Conservation (phyloP, 2,888 invertebrate species). For the Drosophila robusta region DNA sequence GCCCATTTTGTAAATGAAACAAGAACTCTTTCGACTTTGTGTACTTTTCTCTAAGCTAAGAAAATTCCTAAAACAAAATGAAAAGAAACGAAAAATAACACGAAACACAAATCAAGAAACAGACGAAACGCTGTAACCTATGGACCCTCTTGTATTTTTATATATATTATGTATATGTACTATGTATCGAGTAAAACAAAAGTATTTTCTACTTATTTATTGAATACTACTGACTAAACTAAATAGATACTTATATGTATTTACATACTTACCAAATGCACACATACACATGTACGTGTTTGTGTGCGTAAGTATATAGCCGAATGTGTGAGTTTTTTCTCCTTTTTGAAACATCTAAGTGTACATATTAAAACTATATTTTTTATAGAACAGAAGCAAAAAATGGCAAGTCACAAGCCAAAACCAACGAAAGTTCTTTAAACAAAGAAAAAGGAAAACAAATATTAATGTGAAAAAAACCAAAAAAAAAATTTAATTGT, state of each 20-base stretch:
- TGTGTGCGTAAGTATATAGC: constrained; percentile 5
- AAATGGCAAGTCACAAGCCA: not conserved
- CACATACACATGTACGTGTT: not conserved
- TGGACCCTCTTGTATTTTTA: constrained; percentile 78
- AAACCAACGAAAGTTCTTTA: constrained; percentile 20
- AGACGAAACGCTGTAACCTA: constrained; percentile 59
- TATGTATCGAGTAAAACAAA: constrained; percentile 31
- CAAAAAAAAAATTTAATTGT: not conserved
- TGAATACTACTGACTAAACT: constrained; percentile 32
- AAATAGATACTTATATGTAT: constrained; percentile 2
- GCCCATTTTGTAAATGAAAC: constrained; percentile 11
- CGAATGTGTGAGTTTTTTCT: constrained; percentile 29
- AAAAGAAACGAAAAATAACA: constrained; percentile 21
- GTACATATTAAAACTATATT: constrained; percentile 60
- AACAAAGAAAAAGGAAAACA: constrained; percentile 1
- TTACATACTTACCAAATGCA: not conserved
- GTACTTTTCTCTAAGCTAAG: constrained; percentile 17
- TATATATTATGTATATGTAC: constrained; percentile 45
- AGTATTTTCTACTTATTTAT: constrained; percentile 71
- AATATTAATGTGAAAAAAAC: not conserved
- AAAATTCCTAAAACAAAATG: constrained; percentile 17
- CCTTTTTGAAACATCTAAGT: constrained; percentile 60
- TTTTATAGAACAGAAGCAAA: constrained; percentile 37
- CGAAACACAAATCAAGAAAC: constrained; percentile 25
- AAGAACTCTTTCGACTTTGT: constrained; percentile 16